These are phyloP conservation scores for Noturus placidus DNA, from an alignment of 2,113 vertebrate species.

Conservation along the genomic window DNA sequence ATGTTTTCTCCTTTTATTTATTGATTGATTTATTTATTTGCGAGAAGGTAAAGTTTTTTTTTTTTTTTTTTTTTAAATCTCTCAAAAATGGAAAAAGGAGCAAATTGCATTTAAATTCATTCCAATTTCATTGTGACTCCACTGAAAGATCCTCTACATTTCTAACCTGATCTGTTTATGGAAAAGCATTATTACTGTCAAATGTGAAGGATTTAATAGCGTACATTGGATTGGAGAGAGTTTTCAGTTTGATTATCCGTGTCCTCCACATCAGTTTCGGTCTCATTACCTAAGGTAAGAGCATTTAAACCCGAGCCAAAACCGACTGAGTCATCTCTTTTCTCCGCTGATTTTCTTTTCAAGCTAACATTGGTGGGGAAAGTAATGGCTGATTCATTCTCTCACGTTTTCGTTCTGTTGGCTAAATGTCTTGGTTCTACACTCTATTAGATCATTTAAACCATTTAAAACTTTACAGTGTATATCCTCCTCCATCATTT, in stretches of 20 bases:
- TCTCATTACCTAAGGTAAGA: background rate
- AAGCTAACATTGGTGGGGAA: background rate
- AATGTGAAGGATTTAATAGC: background rate
- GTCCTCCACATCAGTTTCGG: background rate
- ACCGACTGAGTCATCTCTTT: background rate
- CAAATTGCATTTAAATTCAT: background rate
- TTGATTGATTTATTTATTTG: too few species aligned
- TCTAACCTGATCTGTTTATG: background rate
- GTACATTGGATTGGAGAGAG: background rate
- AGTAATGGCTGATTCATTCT: background rate
- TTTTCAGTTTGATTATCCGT: background rate
- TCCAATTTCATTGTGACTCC: background rate
- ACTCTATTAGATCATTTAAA: background rate
- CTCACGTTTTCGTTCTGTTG: background rate
- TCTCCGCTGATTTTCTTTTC: background rate
- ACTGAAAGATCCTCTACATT: background rate
- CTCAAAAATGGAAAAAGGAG: background rate
- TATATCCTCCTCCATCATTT: background rate
- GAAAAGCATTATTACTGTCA: background rate
- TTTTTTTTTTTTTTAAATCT: background rate
- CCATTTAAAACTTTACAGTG: background rate
- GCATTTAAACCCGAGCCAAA: background rate
- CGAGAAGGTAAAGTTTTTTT: too few species aligned
- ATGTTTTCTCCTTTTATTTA: too few species aligned
- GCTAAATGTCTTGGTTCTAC: background rate